Evolutionary conservation across 2,888 invertebrate species (phyloP).

Genomic region (Leptopterna dolabrata): DNA sequence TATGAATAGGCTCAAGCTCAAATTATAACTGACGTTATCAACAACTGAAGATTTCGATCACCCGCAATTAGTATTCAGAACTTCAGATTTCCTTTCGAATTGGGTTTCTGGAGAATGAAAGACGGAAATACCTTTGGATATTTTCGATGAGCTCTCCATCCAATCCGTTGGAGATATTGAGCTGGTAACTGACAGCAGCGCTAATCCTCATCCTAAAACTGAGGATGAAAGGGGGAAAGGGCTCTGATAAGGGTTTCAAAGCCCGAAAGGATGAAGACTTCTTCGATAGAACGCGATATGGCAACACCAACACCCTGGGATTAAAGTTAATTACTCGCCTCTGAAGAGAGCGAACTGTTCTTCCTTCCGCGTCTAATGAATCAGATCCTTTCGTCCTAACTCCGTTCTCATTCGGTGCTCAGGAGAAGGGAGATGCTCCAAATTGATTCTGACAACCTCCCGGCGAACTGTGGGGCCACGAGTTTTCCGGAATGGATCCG

Average conservation of each 20-base stretch:
- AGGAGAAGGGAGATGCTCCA: background rate
- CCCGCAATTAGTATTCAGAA: no score
- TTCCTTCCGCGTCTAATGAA: slow-evolving; percentile 21
- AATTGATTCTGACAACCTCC: slow-evolving; percentile 33
- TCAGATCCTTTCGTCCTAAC: slow-evolving; percentile 21
- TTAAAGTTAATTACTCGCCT: slow-evolving; percentile 27
- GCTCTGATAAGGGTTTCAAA: background rate
- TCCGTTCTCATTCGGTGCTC: slow-evolving; percentile 16
- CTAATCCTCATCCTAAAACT: slow-evolving; percentile 37
- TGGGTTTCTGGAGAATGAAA: no score
- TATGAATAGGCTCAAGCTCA: no score
- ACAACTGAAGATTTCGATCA: no score
- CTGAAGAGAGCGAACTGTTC: background rate
- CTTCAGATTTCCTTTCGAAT: no score
- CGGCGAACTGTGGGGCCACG: background rate
- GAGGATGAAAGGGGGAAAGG: slow-evolving; percentile 17
- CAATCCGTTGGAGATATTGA: background rate
- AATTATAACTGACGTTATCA: no score
- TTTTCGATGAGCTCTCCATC: background rate
- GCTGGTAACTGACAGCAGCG: background rate
- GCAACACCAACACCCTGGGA: background rate
- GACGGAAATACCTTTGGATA: background rate
- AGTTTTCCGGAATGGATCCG: background rate
- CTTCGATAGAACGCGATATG: slow-evolving; percentile 46
- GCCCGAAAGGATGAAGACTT: slow-evolving; percentile 5